Base-by-base conservation (phyloP, 2,797 vertebrate species). In the Cephalopachus bancanus region DNA sequence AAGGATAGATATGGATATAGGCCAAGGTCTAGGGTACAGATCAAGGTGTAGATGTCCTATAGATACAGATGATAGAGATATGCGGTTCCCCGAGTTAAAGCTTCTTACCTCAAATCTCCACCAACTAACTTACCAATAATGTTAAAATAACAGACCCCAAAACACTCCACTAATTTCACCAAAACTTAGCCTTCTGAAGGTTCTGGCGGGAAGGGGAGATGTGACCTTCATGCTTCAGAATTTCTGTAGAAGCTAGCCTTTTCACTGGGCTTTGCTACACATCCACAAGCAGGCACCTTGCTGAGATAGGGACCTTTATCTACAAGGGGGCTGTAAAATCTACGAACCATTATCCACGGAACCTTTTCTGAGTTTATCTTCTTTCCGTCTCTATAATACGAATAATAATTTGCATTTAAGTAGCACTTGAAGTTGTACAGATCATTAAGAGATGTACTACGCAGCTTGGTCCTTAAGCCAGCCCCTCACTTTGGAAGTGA, bases 201-300 rank as follows among this genome's bases (percentile, higher is more conserved):
- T 53, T 78, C 62, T 14, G 9, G 44, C 65, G 30, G 3, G 8
- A 88, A 64, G 76, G 49, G 33, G 9, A 60, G 17, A 17, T 10
- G 12, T 4, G 7, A 51, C 15, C 28, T 24, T 7, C 14, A n/a
- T 26, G 20, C 11, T 44, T 49, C 81, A 71, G 60, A 86, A 69
- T 19, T 24, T 22, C 37, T 19, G 1, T 4, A 6, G 44, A 55
- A 83, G 30, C 3, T 1, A 0, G 1, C 26, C 53, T 75, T 24
- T 37, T 64, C 14, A 67, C 49, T 53, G 53, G 14, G 10, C 33
- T 20, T 10, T 10, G n/a, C 67, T 59, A 5, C 28, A 19, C 14
- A 9, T 0, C 22, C 59, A 51, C 10, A 10, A 14, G 51, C 12
- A 72, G 33, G 19, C 57, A 12, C 49, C 64, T 44, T 17, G 55